Conservation (phyloP, 2,113 vertebrate genomes). For the Crotalus helleri region DNA sequence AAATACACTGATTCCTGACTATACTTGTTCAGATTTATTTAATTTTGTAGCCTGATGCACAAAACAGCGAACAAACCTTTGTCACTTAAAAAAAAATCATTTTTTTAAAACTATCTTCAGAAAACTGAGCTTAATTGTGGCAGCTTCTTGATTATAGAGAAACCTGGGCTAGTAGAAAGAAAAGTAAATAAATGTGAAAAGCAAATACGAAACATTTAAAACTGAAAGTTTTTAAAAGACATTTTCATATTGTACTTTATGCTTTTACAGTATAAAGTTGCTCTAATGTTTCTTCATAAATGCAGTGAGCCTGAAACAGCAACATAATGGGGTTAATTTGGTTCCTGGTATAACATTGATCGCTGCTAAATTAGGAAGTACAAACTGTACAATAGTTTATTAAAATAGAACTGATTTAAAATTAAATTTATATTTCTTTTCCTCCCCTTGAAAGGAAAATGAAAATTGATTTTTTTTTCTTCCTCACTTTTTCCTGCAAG, state of each 20-base stretch:
- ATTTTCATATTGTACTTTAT: not conserved
- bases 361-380: constrained; percentile 44
- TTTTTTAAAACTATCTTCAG: not conserved
- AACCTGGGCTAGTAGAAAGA: not conserved
- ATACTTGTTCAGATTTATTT: not conserved
- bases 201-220: not conserved
- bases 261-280: not conserved
- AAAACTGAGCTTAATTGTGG: not conserved
- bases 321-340: constrained; percentile 14
- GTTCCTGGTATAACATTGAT: constrained; percentile 44
- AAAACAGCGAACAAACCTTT: not conserved
- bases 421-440: constrained; percentile 39
- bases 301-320: not conserved
- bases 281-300: constrained; percentile 4
- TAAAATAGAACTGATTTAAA: constrained; percentile 44
- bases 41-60: not conserved
- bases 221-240: not conserved
- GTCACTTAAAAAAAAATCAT: not conserved
- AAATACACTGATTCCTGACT: not conserved
- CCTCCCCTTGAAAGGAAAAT: not conserved
- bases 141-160: not conserved
- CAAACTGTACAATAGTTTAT: constrained; percentile 47
- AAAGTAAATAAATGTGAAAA: not conserved
- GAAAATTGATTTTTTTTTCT: not conserved
- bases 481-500: not conserved